Percentiles rank a stretch among this genome's conserved stretches.
Conservation (phyloP, 2,113 vertebrate species). For the Lampris megalopsis region DNA sequence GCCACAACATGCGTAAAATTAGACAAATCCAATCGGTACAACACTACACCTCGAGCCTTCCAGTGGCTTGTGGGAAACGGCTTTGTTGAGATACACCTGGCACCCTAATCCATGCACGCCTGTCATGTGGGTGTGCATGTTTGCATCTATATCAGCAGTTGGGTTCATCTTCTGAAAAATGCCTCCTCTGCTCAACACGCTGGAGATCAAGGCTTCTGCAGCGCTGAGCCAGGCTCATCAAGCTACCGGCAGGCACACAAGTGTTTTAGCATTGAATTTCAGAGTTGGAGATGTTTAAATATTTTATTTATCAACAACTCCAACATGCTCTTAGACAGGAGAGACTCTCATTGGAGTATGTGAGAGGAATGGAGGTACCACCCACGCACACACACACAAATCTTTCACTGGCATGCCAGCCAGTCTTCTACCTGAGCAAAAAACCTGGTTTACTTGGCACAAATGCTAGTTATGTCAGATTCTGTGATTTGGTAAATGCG, state of each 20-base stretch:
- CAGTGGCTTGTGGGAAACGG: not conserved
- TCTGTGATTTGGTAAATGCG: too few relatives aligned
- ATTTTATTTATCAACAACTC: too few relatives aligned
- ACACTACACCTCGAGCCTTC: not conserved
- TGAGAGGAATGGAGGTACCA: too few relatives aligned
- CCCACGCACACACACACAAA: too few relatives aligned
- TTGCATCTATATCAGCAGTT: constrained; percentile 5
- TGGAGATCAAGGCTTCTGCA: constrained; percentile 32
- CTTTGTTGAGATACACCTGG: not conserved
- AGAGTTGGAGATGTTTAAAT: too few relatives aligned
- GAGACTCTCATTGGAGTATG: too few relatives aligned
- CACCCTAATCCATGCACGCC: not conserved
- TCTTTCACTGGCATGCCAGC: too few relatives aligned
- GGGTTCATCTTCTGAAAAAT: constrained; percentile 13
- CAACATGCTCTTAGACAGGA: too few relatives aligned
- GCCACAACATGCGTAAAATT: not conserved
- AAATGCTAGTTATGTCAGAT: too few relatives aligned
- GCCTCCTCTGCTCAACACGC: constrained; percentile 6
- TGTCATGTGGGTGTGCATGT: not conserved
- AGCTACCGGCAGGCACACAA: constrained; percentile 12
- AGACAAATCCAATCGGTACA: not conserved
- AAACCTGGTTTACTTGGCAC: too few relatives aligned
- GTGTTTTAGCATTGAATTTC: too few relatives aligned
- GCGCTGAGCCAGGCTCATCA: constrained; percentile 21
- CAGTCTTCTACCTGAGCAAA: too few relatives aligned